Evolutionary conservation across 1,140 invertebrate species (phyloP).

Genomic region (Bombus haemorrhoidalis): DNA sequence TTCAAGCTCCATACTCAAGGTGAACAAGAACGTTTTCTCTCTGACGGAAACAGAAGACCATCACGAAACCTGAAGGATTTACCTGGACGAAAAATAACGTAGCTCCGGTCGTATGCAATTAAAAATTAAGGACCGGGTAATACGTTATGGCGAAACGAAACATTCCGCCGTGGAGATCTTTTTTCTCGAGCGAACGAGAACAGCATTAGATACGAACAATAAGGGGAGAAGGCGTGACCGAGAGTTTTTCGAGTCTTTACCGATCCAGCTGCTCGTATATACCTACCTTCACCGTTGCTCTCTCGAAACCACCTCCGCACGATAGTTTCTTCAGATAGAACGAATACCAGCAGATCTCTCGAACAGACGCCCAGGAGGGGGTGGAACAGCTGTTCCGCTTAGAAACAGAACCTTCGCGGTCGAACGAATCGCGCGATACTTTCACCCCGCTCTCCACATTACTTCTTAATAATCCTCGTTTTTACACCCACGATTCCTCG

Average conservation of each 20-base stretch:
- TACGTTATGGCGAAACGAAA: neutral
- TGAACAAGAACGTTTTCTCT: neutral
- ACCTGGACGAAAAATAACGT: neutral
- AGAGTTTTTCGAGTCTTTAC: conserved; percentile 56
- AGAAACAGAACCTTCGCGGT: conserved; percentile 42
- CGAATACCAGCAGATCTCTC: conserved; percentile 62
- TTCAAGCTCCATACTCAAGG: neutral
- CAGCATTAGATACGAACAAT: conserved; percentile 55
- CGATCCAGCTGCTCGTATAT: conserved; percentile 62
- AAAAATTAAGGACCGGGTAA: neutral
- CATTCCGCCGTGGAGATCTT: neutral
- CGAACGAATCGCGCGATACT: conserved; percentile 29
- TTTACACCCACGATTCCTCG: neutral
- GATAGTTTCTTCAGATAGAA: conserved; percentile 66
- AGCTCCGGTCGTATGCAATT: neutral
- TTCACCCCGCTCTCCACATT: neutral
- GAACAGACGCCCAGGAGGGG: conserved; percentile 56
- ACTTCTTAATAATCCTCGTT: neutral
- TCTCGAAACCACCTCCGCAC: conserved; percentile 63
- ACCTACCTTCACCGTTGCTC: conserved; percentile 58
- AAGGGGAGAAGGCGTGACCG: conserved; percentile 61
- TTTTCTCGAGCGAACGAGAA: conserved; percentile 10
- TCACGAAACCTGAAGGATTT: neutral
- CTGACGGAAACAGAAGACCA: neutral
- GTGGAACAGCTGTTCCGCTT: conserved; percentile 65